These are phyloP conservation scores for Liodrosophila aerea DNA, from an alignment of 2,888 invertebrate genomes.

Conservation along the genomic window DNA sequence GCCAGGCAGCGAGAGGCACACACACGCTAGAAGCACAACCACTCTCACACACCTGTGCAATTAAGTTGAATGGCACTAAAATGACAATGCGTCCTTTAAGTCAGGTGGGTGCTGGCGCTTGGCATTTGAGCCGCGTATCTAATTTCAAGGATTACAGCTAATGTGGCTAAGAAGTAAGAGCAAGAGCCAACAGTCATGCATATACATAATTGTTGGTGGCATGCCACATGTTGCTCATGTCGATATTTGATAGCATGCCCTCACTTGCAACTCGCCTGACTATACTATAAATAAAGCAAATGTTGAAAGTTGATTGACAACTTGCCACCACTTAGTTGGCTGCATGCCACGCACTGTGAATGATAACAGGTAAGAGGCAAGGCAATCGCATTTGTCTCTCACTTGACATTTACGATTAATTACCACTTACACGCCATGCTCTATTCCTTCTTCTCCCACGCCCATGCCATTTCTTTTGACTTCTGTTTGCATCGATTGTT, in stretches of 20 bases:
- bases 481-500: constrained; percentile 40
- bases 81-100: constrained; percentile 33
- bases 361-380: constrained; percentile 45
- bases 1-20: constrained; percentile 18
- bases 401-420: constrained; percentile 38
- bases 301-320: constrained; percentile 58
- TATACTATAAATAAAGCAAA: constrained; percentile 47
- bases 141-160: constrained; percentile 23
- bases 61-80: constrained; percentile 44
- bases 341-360: constrained; percentile 3
- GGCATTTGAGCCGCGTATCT: background rate
- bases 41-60: constrained; percentile 25
- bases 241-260: background rate
- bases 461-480: constrained; percentile 14
- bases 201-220: constrained; percentile 21
- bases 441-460: too few species aligned
- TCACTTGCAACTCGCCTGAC: constrained; percentile 10
- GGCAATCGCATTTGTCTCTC: constrained; percentile 16
- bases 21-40: constrained; percentile 5
- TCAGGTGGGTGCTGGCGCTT: too few species aligned
- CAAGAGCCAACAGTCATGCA: constrained; percentile 11
- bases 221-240: constrained; percentile 46
- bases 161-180: constrained; percentile 23
- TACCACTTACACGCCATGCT: constrained; percentile 23
- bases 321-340: constrained; percentile 18